Evolutionary conservation across 2,797 vertebrate genomes (phyloP), one percentile per base, ranked within the genome.

Genomic region (Lithobates pipiens): DNA sequence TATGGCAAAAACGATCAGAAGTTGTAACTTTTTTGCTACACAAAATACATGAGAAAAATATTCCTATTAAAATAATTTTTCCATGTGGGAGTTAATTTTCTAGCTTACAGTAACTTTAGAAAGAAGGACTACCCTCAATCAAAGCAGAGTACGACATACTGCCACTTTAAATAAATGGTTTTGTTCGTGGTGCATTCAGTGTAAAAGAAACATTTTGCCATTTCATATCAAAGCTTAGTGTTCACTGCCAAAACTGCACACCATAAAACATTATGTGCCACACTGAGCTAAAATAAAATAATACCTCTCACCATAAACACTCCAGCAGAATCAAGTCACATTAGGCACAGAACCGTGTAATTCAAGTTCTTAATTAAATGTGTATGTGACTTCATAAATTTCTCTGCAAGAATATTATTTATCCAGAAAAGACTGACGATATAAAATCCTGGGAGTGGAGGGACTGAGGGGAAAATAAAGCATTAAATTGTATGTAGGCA

Each of bases 281-380:
- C 79, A 86, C 79, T 63, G 79, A 77, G 73, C 65, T 46, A 61
- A 70, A 82, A 82, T 71, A 86, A 86, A 86, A 76, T 86, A 86
- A 86, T 77, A 82, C 74, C 79, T 77, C 68, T 86, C 68, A 82
- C 79, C 79, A 86, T 86, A 82, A 86, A 86, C 79, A 86, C 79
- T 77, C 73, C 85, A 65, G 50, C 46, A 82, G 74, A 86, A 86
- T 86, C 79, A 72, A 72, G 85, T 77, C 85, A 85, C 77, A 76
- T 85, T 80, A 76, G 34, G 46, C n/a, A 68, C 63, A 61, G 67
- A 72, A 73, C 54, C 29, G 13, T 69, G 79, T 82, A 86, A 86
- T 71, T 82, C 79, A 82, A 32, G 5, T 63, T 82, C 75, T 63
- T 82, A 86, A 86, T 86, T 82, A 86, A 86, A 86, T 82, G 85